A percentile compares a stretch with the other conserved stretches of the same genome.
Conservation (phyloP, 2,113 vertebrate genomes). For the Lonchura striata region DNA sequence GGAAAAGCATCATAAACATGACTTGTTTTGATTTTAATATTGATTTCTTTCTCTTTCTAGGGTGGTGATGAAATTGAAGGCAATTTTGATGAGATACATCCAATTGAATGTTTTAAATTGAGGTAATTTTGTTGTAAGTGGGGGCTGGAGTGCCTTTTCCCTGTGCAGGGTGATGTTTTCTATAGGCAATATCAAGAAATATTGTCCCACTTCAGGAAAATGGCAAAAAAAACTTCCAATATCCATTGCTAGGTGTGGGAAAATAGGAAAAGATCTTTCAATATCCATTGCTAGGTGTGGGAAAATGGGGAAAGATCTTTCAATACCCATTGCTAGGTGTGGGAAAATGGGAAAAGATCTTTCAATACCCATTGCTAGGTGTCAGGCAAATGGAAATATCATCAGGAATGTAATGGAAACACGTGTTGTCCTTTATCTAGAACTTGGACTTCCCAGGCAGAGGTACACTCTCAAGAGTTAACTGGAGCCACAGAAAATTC, state of each 20-base stretch:
- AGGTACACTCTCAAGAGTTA: neutral
- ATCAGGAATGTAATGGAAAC: neutral
- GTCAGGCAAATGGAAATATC: neutral
- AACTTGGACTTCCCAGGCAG: neutral
- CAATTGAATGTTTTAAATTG: neutral
- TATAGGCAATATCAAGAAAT: neutral
- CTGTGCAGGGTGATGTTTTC: neutral
- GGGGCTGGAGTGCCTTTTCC: neutral
- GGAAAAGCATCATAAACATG: neutral
- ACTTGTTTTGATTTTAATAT: neutral
- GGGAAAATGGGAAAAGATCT: neutral
- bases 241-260: no score
- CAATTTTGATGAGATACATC: conserved; percentile 73
- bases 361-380: neutral
- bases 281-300: no score
- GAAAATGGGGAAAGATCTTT: neutral
- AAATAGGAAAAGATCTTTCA: no score
- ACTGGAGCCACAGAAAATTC: neutral
- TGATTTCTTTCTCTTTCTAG: conserved; percentile 61
- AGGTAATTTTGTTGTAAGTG: neutral
- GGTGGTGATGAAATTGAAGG: conserved; percentile 75
- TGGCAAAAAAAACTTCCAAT: neutral
- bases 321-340: neutral
- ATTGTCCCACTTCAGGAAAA: neutral
- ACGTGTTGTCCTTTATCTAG: neutral